Evolutionary conservation across 2,797 vertebrate species (phyloP), one percentile per base, ranked within the genome.

Genomic region (Percopsis omiscomaycus): DNA sequence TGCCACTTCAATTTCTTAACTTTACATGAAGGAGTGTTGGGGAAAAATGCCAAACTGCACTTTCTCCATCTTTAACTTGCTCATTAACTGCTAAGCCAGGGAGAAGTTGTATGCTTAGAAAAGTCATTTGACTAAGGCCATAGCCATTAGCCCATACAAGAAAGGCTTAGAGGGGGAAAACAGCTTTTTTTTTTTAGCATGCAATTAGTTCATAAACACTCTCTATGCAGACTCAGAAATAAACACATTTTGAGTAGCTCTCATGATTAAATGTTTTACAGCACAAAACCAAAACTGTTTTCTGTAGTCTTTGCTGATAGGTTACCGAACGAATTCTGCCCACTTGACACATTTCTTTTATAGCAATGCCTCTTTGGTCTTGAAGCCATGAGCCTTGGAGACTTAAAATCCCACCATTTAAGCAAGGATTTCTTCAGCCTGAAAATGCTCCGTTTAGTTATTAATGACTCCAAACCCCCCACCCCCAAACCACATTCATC

Each of bases 351-450:
- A 84, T 71, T 80, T 80, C 74, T 69, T 84, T 81, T 83, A 79
- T 78, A 80, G 83, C 79, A 59, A 58, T 64, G 77, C 82, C 72
- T 81, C 80, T 77, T 82, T 65, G 70, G 77, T 75, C 79, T 81
- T 82, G 80, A 80, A 83, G 74, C 85, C 70, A 79, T 52, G 84
- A 84, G 84, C 78, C 75, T 75, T 52, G 63, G 73, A 84, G 83
- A 76, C 71, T 80, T 82, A 82, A 82, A 89, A 89, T 88, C 86
- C 79, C 53, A 85, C 86, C 83, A 84, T 91, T 90, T 86, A 87
- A 85, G 84, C 64, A 30, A 78, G 79, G 85, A 86, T 89, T 89
- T 89, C 77, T 80, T 47, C 74, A 79, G 76, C 75, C 64, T 75
- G 80, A 87, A 73, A 86, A 89, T 68, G 74, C 68, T 69, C 79